A percentile compares a stretch with the other conserved stretches of the same genome.
Conservation (phyloP, 2,888 invertebrate species). For the Zele albiditarsus region DNA sequence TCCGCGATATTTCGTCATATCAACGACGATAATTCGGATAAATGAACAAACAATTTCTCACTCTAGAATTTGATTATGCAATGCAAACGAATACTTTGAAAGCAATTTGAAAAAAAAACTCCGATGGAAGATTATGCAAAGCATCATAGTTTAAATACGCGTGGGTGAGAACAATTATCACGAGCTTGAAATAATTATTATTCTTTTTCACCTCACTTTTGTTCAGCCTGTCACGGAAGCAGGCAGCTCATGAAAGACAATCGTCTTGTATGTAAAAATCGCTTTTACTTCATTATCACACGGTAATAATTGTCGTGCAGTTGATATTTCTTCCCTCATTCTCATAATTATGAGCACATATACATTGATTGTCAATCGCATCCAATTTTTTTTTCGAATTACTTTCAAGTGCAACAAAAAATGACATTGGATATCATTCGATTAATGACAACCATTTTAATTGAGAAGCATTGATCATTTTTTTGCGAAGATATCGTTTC, state of each 20-base stretch:
- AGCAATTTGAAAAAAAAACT: neutral
- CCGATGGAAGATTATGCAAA: neutral
- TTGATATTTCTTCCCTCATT: neutral
- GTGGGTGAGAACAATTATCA: slow-evolving; percentile 26
- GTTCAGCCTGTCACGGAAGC: slow-evolving; percentile 22
- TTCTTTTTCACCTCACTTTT: neutral
- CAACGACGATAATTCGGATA: neutral
- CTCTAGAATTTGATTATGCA: neutral
- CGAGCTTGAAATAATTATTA: neutral
- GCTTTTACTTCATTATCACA: slow-evolving; percentile 42
- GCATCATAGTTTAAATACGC: slow-evolving; percentile 19
- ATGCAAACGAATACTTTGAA: neutral
- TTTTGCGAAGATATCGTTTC: too few relatives aligned
- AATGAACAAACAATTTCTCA: neutral
- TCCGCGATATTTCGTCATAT: neutral
- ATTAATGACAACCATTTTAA: too few relatives aligned
- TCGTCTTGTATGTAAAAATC: slow-evolving; percentile 32
- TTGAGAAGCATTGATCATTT: too few relatives aligned
- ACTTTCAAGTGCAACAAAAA: neutral
- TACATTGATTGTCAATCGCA: neutral
- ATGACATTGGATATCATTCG: too few relatives aligned
- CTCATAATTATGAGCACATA: neutral
- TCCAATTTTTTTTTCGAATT: neutral
- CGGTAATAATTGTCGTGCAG: slow-evolving; percentile 45
- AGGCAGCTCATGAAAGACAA: neutral